Conservation (phyloP, 1,140 invertebrate species). For the Micrasema longulum region DNA sequence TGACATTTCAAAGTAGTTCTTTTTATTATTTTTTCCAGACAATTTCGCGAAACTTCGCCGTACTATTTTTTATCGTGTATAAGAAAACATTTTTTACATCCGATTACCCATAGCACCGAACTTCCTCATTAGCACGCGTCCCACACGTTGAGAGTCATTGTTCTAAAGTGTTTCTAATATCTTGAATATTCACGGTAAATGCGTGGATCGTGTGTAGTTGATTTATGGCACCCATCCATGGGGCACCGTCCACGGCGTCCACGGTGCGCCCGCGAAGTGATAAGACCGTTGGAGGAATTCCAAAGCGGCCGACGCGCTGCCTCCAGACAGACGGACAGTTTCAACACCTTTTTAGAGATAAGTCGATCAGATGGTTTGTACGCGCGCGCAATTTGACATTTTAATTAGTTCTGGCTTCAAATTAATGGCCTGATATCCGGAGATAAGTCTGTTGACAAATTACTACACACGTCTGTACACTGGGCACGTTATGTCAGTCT, state of each 20-base stretch:
- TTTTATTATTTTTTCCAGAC: too few species aligned
- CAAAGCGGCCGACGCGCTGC: neutral
- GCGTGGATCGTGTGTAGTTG: constrained; percentile 11
- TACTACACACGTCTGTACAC: constrained; percentile 14
- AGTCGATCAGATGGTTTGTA: constrained; percentile 33
- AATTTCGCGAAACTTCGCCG: too few species aligned
- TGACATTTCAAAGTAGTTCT: too few species aligned
- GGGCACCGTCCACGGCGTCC: neutral
- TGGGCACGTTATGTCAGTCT: neutral
- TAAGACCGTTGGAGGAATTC: constrained; percentile 8
- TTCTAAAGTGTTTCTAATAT: constrained; percentile 22
- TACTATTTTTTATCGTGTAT: too few species aligned
- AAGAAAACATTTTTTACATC: too few species aligned
- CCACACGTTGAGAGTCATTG: too few species aligned
- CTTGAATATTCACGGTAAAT: constrained; percentile 28
- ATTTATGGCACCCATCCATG: too few species aligned
- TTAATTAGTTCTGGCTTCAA: constrained; percentile 36
- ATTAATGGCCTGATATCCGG: constrained; percentile 36
- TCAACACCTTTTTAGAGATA: constrained; percentile 25
- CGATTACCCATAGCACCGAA: too few species aligned
- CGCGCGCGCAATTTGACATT: constrained; percentile 39
- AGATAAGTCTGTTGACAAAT: constrained; percentile 41
- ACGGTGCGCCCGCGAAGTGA: neutral
- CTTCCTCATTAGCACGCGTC: too few species aligned
- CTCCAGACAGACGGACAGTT: constrained; percentile 6